Evolutionary conservation across 2,113 vertebrate genomes (phyloP).

Genomic region (Hippolais icterina): DNA sequence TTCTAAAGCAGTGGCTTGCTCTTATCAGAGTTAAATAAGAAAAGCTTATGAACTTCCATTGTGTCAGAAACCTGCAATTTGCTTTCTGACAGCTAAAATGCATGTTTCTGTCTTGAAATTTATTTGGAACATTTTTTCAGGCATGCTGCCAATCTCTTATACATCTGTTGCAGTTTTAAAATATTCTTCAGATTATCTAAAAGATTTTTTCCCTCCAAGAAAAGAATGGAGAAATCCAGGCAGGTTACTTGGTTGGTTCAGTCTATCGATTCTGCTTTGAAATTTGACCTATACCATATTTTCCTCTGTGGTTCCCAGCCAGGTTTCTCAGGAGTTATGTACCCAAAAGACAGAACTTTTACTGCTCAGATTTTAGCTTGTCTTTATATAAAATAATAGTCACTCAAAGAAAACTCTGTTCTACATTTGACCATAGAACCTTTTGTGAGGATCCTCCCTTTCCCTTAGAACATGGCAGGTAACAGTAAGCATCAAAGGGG

Average conservation of each 20-base stretch:
- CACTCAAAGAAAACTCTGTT: not conserved
- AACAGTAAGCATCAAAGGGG: not conserved
- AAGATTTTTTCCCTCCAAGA: not conserved
- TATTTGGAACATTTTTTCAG: not conserved
- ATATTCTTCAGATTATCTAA: not conserved
- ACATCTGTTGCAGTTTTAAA: not conserved
- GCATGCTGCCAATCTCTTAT: not conserved
- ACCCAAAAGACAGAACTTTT: not conserved
- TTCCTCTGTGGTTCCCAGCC: not conserved
- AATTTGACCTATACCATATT: not conserved
- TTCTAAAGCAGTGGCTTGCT: not conserved
- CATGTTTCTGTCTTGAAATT: not conserved
- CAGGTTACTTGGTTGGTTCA: not conserved
- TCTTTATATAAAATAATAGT: not conserved
- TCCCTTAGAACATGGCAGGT: not conserved
- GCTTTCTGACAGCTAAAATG: not conserved
- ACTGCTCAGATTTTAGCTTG: not conserved
- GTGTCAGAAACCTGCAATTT: not conserved
- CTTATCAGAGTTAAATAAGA: not conserved
- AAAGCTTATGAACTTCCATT: not conserved
- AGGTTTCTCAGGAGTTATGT: not conserved
- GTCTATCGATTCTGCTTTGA: not conserved
- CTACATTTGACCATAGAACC: not conserved
- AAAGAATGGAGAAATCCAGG: not conserved
- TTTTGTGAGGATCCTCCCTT: not conserved